Percentiles rank a stretch among this genome's conserved stretches.
phyloP scores from a whole-genome alignment of 2,797 vertebrate species.

The Cercopithecus neglectus region DNA sequence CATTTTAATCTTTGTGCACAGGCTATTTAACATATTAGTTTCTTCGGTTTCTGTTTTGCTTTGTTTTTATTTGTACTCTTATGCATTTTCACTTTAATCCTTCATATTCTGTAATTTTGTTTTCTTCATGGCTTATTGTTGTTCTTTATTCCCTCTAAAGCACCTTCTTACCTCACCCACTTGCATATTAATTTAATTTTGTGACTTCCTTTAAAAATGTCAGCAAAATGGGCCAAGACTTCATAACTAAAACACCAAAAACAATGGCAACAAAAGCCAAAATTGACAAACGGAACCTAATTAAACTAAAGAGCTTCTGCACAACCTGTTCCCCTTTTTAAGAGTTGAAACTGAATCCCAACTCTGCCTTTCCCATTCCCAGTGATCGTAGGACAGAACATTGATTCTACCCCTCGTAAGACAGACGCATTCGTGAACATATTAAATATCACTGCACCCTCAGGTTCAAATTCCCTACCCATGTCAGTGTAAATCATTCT shows the following conservation, averaged over 20 bases:
- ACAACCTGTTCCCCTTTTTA: neutral
- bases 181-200: neutral
- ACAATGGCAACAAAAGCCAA: no score
- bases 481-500: neutral
- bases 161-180: neutral
- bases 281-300: no score
- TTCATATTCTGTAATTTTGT: constrained; percentile 12
- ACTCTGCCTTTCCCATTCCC: constrained; percentile 8
- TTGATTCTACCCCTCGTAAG: neutral
- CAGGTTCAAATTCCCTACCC: constrained; percentile 1
- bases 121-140: neutral
- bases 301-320: neutral
- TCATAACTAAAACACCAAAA: no score
- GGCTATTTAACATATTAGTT: neutral
- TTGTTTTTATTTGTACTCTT: neutral
- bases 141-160: neutral
- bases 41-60: neutral
- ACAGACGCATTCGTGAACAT: neutral
- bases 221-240: no score
- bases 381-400: neutral
- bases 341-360: neutral
- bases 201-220: neutral
- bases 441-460: neutral
- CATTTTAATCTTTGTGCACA: neutral
- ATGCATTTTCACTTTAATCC: constrained; percentile 12